Evolutionary conservation across 2,113 vertebrate genomes (phyloP), one percentile per base, ranked within the genome.

Genomic region (Hylia prasina): DNA sequence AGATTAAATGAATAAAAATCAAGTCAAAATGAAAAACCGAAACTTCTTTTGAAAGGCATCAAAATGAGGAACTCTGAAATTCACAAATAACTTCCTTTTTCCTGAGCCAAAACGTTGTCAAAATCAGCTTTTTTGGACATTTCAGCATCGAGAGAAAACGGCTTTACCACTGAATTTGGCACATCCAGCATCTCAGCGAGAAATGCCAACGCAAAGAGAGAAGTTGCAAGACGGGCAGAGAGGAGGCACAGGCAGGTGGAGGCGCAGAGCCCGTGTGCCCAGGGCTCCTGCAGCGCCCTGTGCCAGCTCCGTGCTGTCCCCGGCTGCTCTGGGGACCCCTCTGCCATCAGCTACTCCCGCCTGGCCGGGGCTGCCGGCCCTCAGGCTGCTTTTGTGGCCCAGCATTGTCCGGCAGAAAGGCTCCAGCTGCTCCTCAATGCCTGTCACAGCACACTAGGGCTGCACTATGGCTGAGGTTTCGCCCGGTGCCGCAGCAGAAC

Each of bases 321-420:
- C 57, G 17, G 8, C 53, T 0, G 30, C 40, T 45, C 63, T 22
- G 3, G 17, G 87, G 12, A 31, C 22, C 39, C 84, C 68, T 94
- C 93, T 93, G 91, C 3, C 3, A 42, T 84, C 90, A 50, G 93
- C 93, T 96, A 30, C 66, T 96, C 93, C 93, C 48, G 77, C 82
- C 91, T 89, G 58, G 82, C 76, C 25, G 23, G 54, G 78, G 64
- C 83, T 80, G 90, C 87, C 63, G 5, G 39, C 79, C 39, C 10
- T 39, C 93, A 61, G 27, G 82, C 79, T 51, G 91, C 93, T 90
- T 93, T 95, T 95, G 91, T 94, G 60, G 89, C 60, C 77, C 90
- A n/a, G 89, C 86, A 87, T 77, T 96, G 94, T 90, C 54, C 16
- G 5, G 90, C 87, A 94, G 76, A 83, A 86, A 88, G 87, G 89